These are phyloP conservation scores for Epirrhoe tristata DNA, from an alignment of 2,888 invertebrate species.

Conservation along the genomic window DNA sequence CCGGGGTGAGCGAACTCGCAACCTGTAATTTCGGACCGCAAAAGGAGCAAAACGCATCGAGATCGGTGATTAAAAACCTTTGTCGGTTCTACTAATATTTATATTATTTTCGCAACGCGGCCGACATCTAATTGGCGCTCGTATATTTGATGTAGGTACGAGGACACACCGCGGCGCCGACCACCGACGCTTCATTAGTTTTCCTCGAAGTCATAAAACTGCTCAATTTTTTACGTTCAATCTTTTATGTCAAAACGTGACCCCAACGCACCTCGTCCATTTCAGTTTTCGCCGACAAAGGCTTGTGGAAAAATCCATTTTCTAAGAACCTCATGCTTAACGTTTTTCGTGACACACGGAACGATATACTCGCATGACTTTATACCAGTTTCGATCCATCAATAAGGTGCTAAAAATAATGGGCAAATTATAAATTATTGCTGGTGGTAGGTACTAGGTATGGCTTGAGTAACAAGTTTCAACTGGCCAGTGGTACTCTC, in stretches of 20 bases:
- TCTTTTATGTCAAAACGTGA: conserved; percentile 75
- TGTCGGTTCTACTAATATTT: conserved; percentile 86
- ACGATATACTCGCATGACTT: conserved; percentile 40
- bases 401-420: conserved; percentile 68
- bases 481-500: conserved; percentile 71
- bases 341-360: conserved; percentile 41
- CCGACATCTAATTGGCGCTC: conserved; percentile 83
- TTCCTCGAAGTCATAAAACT: conserved; percentile 76
- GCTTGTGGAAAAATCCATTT: conserved; percentile 64
- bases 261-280: conserved; percentile 49
- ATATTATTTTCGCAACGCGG: conserved; percentile 82
- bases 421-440: conserved; percentile 69
- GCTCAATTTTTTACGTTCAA: conserved; percentile 70
- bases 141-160: conserved; percentile 74
- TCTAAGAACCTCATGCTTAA: conserved; percentile 49
- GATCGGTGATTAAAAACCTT: conserved; percentile 85
- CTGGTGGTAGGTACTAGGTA: conserved; percentile 70
- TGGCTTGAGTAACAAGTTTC: conserved; percentile 72
- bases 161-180: conserved; percentile 64
- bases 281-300: conserved; percentile 63
- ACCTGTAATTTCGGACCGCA: conserved; percentile 85
- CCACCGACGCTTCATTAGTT: conserved; percentile 80
- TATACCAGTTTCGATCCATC: conserved; percentile 55
- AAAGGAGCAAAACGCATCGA: conserved; percentile 80
- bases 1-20: conserved; percentile 82